phyloP scores from a whole-genome alignment of 2,888 invertebrate genomes.

The Perizoma affinitatum region DNA sequence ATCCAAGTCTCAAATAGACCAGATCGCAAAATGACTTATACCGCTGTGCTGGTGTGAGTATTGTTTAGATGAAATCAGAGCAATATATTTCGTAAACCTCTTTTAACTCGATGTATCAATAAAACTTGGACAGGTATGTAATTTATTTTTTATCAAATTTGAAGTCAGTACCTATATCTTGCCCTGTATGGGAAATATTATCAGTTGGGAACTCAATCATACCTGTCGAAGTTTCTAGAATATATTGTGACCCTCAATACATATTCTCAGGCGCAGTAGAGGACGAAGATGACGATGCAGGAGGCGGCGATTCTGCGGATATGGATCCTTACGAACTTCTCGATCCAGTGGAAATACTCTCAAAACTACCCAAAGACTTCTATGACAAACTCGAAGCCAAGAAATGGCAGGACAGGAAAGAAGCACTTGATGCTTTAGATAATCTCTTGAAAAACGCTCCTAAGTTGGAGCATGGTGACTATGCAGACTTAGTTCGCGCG shows the following conservation, averaged over 20 bases:
- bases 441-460: conserved; percentile 90
- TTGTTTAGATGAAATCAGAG: too few relatives aligned
- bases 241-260: background rate
- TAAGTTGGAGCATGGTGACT: conserved; percentile 96
- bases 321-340: conserved; percentile 96
- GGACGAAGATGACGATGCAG: conserved; percentile 84
- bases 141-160: too few relatives aligned
- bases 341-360: conserved; percentile 96
- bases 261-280: conserved; percentile 63
- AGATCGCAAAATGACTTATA: too few relatives aligned
- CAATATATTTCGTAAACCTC: too few relatives aligned
- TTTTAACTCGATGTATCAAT: too few relatives aligned
- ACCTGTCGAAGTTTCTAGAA: too few relatives aligned
- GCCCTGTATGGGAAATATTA: too few relatives aligned
- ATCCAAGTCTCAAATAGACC: too few relatives aligned
- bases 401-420: conserved; percentile 98
- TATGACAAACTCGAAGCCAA: conserved; percentile 97
- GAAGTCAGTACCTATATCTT: too few relatives aligned
- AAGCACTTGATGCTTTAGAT: conserved; percentile 93
- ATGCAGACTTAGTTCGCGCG: conserved; percentile 93
- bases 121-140: too few relatives aligned
- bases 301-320: conserved; percentile 85
- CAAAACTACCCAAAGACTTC: conserved; percentile 97
- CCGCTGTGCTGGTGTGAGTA: too few relatives aligned
- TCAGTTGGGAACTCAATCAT: too few relatives aligned